Base-by-base conservation (phyloP, 2,113 vertebrate genomes). In the Anolis sagrei region DNA sequence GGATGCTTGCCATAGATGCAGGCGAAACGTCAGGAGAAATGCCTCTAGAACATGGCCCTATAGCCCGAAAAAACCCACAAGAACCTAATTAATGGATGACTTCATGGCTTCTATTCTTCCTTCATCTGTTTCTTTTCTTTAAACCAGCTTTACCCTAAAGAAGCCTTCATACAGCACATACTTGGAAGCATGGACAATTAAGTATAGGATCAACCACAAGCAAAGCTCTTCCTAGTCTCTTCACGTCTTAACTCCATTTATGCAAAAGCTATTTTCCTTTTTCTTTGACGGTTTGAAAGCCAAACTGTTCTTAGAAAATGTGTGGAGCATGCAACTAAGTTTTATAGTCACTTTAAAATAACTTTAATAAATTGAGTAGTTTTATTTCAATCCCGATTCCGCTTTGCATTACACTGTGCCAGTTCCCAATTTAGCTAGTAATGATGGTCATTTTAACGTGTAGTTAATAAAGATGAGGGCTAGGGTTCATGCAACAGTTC, bases 351-450 rank as follows among this genome's bases (percentile, higher is more conserved):
- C 73, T 66, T 49, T 76, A 90, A 75, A 21, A 1, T 7, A 36
- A 84, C 3, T 88, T 79, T 87, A 34, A n/a, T 27, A 68, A 73
- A 88, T 86, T 39, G 72, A 11, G n/a, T 16, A 23, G 68, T 86
- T 87, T 91, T 62, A 62, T 23, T 48, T 7, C 69, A 76, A 66
- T 1, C 69, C 1, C 9, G 77, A 73, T 51, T 86, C 11, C 16
- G 2, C 44, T 66, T 76, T 80, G 61, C 66, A 58, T 29, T 69
- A 27, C 39, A 36, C 69, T 79, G 1, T 14, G 19, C 75, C 4
- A 29, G 29, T 72, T 82, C 10, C 78, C 9, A 77, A 44, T 7
- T 36, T 64, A 73, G 21, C 34, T 85, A 39, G 1, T 9, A 16
- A 84, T 79, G 62, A 80, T 18, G 88, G 69, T 72, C n/a, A 85